Percentiles rank a stretch among this genome's conserved stretches.
These are phyloP conservation scores for Tipula confusa DNA, from an alignment of 2,888 invertebrate species.

Conservation along the genomic window DNA sequence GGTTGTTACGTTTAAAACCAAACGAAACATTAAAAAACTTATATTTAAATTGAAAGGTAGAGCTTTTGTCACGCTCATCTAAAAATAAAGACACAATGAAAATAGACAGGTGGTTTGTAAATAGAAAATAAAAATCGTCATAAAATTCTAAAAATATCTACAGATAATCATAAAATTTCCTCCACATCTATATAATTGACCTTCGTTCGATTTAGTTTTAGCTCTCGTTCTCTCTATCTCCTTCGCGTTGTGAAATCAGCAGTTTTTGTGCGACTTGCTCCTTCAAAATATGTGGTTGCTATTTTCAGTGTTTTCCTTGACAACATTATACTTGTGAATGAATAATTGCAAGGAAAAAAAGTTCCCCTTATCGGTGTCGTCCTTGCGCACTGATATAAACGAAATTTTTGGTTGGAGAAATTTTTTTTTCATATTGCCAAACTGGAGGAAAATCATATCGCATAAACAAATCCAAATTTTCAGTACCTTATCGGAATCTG, in stretches of 20 bases:
- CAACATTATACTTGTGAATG: no score
- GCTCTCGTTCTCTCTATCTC: no score
- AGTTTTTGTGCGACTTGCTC: neutral
- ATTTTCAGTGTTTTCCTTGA: neutral
- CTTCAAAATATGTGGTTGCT: neutral
- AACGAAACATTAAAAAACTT: no score
- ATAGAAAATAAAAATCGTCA: no score
- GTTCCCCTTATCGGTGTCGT: neutral
- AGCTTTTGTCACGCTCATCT: no score
- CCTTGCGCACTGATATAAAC: neutral
- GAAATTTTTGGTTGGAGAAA: neutral
- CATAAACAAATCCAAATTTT: neutral
- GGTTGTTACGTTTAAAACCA: no score
- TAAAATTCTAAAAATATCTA: no score
- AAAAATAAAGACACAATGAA: no score
- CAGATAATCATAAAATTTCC: no score
- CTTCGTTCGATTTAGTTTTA: neutral
- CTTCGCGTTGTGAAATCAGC: no score
- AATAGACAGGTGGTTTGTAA: no score
- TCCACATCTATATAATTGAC: neutral
- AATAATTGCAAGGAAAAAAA: neutral
- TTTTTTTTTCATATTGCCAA: neutral
- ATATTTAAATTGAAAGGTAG: no score
- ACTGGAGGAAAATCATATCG: neutral
- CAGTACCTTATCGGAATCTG: neutral